phyloP scores from a whole-genome alignment of 1,140 invertebrate species.

The Stegodyphus dumicola region DNA sequence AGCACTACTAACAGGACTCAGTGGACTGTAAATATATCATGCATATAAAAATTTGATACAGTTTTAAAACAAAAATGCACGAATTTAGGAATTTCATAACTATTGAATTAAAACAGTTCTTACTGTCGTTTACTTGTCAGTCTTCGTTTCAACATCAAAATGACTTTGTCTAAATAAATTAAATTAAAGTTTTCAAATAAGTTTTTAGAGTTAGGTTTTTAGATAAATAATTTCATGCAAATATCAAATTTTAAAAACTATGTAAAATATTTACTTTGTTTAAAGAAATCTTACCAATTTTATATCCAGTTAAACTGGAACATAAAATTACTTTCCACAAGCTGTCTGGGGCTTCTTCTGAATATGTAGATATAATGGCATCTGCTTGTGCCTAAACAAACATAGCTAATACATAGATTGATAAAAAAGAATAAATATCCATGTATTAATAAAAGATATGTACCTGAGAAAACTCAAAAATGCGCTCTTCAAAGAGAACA shows the following conservation, averaged over 20 bases:
- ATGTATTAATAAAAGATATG: neutral
- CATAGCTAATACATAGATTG: neutral
- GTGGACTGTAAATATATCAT: conserved; percentile 24
- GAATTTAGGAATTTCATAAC: too few relatives aligned
- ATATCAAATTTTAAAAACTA: too few relatives aligned
- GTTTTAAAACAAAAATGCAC: conserved; percentile 8
- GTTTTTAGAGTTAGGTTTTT: too few relatives aligned
- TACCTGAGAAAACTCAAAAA: conserved; percentile 33
- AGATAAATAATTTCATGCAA: too few relatives aligned
- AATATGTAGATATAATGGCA: conserved; percentile 51
- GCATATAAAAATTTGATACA: neutral
- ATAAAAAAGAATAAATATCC: neutral
- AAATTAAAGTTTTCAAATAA: neutral
- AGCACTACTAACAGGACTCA: conserved; percentile 48
- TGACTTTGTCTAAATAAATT: conserved; percentile 48
- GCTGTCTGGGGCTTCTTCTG: conserved; percentile 53
- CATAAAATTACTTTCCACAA: conserved; percentile 57
- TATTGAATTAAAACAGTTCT: neutral
- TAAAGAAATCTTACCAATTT: conserved; percentile 37
- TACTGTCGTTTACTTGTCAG: conserved; percentile 58
- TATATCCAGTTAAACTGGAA: conserved; percentile 38
- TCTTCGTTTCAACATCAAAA: conserved; percentile 49
- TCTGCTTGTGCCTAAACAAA: conserved; percentile 46
- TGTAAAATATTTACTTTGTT: conserved; percentile 8
- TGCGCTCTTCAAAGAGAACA: conserved; percentile 17